Base-by-base conservation (phyloP, 1,140 invertebrate genomes). In the Drepana arcuata region DNA sequence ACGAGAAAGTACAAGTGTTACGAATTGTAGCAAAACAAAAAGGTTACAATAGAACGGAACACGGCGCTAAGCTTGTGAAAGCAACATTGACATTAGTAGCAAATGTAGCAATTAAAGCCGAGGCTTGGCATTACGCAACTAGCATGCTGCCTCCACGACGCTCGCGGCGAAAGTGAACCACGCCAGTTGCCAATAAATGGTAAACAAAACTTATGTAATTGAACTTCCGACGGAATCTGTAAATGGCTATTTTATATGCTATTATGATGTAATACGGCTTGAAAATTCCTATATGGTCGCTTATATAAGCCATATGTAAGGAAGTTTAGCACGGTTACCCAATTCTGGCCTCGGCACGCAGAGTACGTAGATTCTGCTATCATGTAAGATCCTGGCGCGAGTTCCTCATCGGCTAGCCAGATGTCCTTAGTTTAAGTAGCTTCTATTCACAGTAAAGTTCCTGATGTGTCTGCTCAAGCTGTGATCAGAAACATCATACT, bases 71-170 rank as follows among this genome's bases (percentile, higher is more conserved):
- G 45, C 62, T 75, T 75, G 75, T 70, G 75, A 81, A 81, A 81
- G 75, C 44, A 78, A 69, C 75, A 80, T 78, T 78, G 75, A 77
- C 73, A 75, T 80, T 80, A 73, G 61, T 48, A 48, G 47, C 54
- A 63, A 75, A 77, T 80, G n/a, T n/a, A n/a, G n/a, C n/a, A n/a
- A n/a, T n/a, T n/a, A n/a, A 71, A 73, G 58, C 38, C 57, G 41
- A 24, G 40, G 25, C 37, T 48, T 38, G 21, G 27, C 2, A 38
- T 78, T 79, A 58, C 64, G 62, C 51, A 75, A 71, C 37, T n/a
- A n/a, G n/a, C 14, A 37, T 41, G 39, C n/a, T n/a, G 41, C 48
- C 48, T 48, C 54, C 48, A 38, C 43, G 29, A 35, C 44, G 33
- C 50, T n/a, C n/a, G n/a, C n/a, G n/a, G 68, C 59, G 72, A 79